phyloP scores from a whole-genome alignment of 2,113 vertebrate genomes.

The Emydocephalus ijimae region DNA sequence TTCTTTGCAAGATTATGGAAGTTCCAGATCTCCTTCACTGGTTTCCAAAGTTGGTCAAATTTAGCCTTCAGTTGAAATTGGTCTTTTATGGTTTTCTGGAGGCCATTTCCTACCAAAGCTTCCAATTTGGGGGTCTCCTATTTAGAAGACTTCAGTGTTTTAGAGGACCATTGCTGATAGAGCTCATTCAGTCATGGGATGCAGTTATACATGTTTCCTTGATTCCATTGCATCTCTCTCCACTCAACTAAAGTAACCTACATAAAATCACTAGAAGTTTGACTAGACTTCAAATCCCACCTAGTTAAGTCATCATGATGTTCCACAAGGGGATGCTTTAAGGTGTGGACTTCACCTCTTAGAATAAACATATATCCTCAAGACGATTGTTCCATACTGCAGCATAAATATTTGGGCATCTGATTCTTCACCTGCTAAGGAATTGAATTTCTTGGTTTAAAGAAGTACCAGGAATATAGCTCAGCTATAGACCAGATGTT shows the following conservation, averaged over 20 bases:
- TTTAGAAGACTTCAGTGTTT: background rate
- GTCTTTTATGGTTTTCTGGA: background rate
- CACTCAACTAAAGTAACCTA: background rate
- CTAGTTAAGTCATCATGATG: background rate
- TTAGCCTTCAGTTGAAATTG: background rate
- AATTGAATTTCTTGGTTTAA: background rate
- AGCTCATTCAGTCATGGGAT: background rate
- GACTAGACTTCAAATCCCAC: background rate
- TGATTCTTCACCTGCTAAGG: background rate
- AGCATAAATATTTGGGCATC: background rate
- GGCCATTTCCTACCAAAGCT: background rate
- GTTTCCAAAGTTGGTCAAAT: background rate
- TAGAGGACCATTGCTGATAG: background rate
- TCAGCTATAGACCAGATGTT: too few species aligned
- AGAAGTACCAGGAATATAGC: background rate
- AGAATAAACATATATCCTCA: background rate
- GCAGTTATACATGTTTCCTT: background rate
- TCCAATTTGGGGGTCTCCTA: background rate
- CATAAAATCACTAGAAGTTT: background rate
- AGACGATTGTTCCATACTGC: rapidly evolving
- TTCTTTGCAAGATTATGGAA: background rate
- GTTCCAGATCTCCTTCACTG: background rate
- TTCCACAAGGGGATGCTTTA: background rate
- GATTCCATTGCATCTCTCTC: background rate
- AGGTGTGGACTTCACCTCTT: background rate